Evolutionary conservation across 2,113 vertebrate genomes (phyloP).

Genomic region (Siniperca chuatsi): DNA sequence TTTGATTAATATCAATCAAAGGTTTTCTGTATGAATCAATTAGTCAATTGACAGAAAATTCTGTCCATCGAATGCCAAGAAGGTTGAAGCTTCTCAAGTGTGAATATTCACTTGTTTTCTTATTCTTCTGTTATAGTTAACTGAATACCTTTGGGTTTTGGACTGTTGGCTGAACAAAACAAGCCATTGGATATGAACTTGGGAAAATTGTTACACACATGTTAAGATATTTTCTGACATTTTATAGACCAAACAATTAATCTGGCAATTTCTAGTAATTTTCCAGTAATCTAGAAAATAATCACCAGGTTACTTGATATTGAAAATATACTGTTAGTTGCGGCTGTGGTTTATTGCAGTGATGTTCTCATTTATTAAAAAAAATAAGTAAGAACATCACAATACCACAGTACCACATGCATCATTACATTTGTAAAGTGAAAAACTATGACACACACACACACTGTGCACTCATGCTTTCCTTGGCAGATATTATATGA

Average conservation of each 20-base stretch:
- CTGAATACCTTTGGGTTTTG: neutral
- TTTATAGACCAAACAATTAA: neutral
- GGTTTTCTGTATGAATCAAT: neutral
- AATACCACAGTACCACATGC: no score
- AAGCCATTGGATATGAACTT: neutral
- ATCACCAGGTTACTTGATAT: neutral
- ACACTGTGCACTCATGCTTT: neutral
- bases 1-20: constrained; percentile 3
- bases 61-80: neutral
- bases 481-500: neutral
- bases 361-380: neutral
- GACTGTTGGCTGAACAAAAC: neutral
- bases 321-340: neutral
- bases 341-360: neutral
- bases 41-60: neutral
- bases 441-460: constrained; percentile 12
- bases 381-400: no score
- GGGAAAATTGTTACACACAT: neutral
- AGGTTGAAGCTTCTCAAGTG: neutral
- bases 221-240: neutral
- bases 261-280: no score
- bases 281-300: neutral
- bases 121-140: neutral
- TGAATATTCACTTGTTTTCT: neutral
- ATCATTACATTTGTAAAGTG: neutral